Evolutionary conservation across 2,888 invertebrate genomes (phyloP), one percentile per base, ranked within the genome.

Genomic region (Tenthredo scrophulariae): DNA sequence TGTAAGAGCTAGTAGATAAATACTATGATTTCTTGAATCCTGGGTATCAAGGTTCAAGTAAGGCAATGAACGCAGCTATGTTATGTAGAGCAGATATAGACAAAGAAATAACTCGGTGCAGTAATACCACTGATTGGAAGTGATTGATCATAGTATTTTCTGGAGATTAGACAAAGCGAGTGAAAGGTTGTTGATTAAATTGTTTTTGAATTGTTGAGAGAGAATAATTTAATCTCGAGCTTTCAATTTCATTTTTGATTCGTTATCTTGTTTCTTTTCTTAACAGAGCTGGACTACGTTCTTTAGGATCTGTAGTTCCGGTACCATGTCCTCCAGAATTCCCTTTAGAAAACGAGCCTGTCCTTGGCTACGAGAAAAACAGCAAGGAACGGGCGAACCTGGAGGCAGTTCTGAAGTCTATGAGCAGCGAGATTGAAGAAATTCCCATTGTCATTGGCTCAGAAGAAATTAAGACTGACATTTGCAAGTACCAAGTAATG

Each of bases 391-490:
- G 98, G 85, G 93, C 94, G 82, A 96, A 96, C 74, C 94, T 99
- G 50, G 95, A 96, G 88, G 94, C 95, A 80, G 96, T 96, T 74
- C 93, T 99, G 67, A 94, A 96, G 86, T 94, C 95, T 86, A 95
- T 96, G 87, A 94, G 96, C 15, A 93, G 94, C 37, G 94, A 94
- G 85, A 96, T 96, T 85, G 97, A 97, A 91, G 99, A 99, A 88
- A 96, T 99, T 86, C 99, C 99, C 10, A 97, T 99, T 92, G 96
- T 99, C n/a, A 98, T 99, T 92, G 99, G 99, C n/a, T 97, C 97
- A 88, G 95, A 99, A 93, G 97, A 97, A 91, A 96, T 97, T 89
- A 95, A 95, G 89, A 97, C 97, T 0, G 95, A 96, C 86, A 95
- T 96, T 90, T 96, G 96, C 84, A 95, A 95, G 89, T 96, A 96